Conservation (phyloP, 2,888 invertebrate species). For the Brachyptera risi region DNA sequence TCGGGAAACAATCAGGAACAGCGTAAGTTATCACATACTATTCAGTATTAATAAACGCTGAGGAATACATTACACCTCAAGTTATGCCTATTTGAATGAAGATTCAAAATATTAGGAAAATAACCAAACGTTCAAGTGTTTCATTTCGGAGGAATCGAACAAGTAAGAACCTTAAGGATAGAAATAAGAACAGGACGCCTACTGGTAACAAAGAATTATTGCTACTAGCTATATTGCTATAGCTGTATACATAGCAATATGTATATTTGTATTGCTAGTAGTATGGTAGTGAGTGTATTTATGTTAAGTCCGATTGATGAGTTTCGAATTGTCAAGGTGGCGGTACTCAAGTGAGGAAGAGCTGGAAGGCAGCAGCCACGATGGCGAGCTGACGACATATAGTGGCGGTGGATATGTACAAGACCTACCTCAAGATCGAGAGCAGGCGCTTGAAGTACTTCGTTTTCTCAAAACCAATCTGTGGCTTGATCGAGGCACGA, state of each 20-base stretch:
- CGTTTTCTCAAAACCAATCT: conserved; percentile 49
- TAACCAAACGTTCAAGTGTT: too few relatives aligned
- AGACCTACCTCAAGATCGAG: conserved; percentile 48
- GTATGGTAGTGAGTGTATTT: too few relatives aligned
- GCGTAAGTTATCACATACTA: conserved; percentile 41
- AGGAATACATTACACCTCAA: background rate
- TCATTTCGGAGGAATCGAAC: too few relatives aligned
- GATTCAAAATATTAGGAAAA: too few relatives aligned
- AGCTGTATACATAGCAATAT: too few relatives aligned
- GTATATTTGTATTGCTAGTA: too few relatives aligned
- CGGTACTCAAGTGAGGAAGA: conserved; percentile 43
- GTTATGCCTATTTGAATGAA: too few relatives aligned
- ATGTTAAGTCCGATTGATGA: too few relatives aligned
- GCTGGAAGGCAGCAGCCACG: conserved; percentile 45
- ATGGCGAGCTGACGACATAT: conserved; percentile 53
- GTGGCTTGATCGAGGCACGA: conserved; percentile 66
- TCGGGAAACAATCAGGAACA: conserved; percentile 44
- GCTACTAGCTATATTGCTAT: too few relatives aligned
- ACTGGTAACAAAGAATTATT: too few relatives aligned
- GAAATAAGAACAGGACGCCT: too few relatives aligned
- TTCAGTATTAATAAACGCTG: background rate
- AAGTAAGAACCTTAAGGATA: too few relatives aligned
- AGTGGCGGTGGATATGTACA: conserved; percentile 54
- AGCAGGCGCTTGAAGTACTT: conserved; percentile 47
- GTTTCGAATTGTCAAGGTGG: conserved; percentile 43